These are phyloP conservation scores for Cantharis lateralis DNA, from an alignment of 2,888 invertebrate species.

Conservation along the genomic window DNA sequence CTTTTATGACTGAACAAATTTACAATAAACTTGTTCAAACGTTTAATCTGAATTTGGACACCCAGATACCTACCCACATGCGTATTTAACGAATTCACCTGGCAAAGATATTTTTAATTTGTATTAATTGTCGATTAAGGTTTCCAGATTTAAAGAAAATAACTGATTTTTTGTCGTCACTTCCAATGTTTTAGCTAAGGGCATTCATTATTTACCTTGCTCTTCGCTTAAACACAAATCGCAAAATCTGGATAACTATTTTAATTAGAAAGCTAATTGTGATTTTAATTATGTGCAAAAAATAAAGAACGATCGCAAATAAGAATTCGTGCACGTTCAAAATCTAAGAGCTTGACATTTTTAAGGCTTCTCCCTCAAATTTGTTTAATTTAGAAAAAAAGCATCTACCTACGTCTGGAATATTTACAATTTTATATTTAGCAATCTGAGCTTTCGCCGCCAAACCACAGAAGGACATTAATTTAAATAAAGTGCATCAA, in stretches of 20 bases:
- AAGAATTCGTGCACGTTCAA: not conserved
- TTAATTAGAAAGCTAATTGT: not conserved
- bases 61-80: not conserved
- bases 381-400: not conserved
- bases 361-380: not conserved
- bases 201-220: not conserved
- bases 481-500: not conserved
- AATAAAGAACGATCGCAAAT: not conserved
- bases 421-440: not conserved
- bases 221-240: not conserved
- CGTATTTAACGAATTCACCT: not conserved
- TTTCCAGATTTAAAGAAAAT: not conserved
- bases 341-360: not conserved
- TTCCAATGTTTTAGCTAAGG: not conserved
- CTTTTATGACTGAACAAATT: not conserved
- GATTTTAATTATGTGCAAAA: not conserved
- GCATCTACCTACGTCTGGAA: not conserved
- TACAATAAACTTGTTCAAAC: not conserved
- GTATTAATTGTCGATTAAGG: not conserved
- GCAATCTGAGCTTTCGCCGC: not conserved
- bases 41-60: not conserved
- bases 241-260: not conserved
- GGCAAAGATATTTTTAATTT: not conserved
- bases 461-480: not conserved
- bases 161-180: not conserved